Percentiles rank a stretch among this genome's conserved stretches.
Conservation (phyloP, 1,140 invertebrate genomes). For the Neodiprion fabricii region DNA sequence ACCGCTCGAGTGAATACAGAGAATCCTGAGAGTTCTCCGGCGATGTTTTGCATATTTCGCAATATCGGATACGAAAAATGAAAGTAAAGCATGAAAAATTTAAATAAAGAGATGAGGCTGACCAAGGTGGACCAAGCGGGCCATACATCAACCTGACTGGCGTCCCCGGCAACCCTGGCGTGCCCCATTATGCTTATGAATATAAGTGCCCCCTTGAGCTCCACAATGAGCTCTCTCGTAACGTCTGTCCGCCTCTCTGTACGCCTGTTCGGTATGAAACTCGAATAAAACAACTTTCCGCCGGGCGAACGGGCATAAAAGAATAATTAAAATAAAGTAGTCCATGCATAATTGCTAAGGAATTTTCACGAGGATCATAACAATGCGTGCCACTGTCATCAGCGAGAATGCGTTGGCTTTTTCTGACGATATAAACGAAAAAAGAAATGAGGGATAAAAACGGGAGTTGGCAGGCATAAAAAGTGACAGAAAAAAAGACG, state of each 20-base stretch:
- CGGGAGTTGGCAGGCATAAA: too few relatives aligned
- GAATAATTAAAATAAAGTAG: slow-evolving; percentile 8
- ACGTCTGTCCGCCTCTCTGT: neutral
- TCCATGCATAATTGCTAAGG: slow-evolving; percentile 5
- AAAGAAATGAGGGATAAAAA: too few relatives aligned
- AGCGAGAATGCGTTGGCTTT: neutral
- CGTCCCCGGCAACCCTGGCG: slow-evolving; percentile 3
- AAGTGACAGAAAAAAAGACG: too few relatives aligned
- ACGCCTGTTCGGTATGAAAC: slow-evolving; percentile 5
- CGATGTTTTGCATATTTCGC: too few relatives aligned
- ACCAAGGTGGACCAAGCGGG: neutral
- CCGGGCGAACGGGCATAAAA: neutral
- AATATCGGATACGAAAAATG: neutral
- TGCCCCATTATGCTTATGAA: slow-evolving; percentile 7
- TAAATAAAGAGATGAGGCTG: neutral
- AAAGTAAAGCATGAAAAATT: neutral
- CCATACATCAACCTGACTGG: neutral
- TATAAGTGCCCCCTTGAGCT: slow-evolving; percentile 5
- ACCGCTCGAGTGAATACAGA: too few relatives aligned
- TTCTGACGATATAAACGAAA: too few relatives aligned
- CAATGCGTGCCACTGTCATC: neutral
- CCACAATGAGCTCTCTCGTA: slow-evolving; percentile 1
- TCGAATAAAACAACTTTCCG: slow-evolving; percentile 7
- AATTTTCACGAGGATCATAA: neutral
- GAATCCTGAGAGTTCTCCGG: too few relatives aligned